Conservation (phyloP, 2,888 invertebrate genomes). For the Hydriomena furcata region DNA sequence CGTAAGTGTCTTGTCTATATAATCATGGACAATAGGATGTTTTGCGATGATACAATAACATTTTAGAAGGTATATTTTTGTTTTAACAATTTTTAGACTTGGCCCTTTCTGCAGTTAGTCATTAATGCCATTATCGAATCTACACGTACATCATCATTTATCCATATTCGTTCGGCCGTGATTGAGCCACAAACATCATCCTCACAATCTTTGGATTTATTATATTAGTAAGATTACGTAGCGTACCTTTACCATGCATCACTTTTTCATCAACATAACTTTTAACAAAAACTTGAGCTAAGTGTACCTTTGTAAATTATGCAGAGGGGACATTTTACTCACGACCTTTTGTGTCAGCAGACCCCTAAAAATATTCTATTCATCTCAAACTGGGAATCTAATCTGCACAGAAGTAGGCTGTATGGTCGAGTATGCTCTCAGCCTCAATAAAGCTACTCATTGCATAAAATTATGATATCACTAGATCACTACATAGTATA, state of each 20-base stretch:
- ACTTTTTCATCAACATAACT: background rate
- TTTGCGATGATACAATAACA: slow-evolving; percentile 11
- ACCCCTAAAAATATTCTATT: slow-evolving; percentile 13
- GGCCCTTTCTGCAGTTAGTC: too few species aligned
- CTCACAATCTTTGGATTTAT: too few species aligned
- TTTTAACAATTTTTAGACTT: too few species aligned
- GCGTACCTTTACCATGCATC: too few species aligned
- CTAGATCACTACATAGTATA: too few species aligned
- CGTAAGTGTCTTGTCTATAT: slow-evolving; percentile 5
- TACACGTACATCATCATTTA: too few species aligned
- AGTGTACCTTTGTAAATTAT: slow-evolving; percentile 1
- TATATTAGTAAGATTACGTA: too few species aligned
- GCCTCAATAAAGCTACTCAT: background rate
- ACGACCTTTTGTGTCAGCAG: slow-evolving; percentile 14
- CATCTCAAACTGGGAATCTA: background rate
- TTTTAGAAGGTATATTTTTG: background rate
- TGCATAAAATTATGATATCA: background rate
- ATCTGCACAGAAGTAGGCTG: background rate
- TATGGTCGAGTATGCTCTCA: slow-evolving; percentile 10
- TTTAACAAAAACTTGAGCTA: background rate
- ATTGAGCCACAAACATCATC: too few species aligned
- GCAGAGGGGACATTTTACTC: slow-evolving; percentile 12
- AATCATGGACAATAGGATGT: slow-evolving; percentile 21
- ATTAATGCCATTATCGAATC: too few species aligned
- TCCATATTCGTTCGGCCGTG: too few species aligned